Evolutionary conservation across 2,113 vertebrate species (phyloP).

Genomic region (Penelope pileata): DNA sequence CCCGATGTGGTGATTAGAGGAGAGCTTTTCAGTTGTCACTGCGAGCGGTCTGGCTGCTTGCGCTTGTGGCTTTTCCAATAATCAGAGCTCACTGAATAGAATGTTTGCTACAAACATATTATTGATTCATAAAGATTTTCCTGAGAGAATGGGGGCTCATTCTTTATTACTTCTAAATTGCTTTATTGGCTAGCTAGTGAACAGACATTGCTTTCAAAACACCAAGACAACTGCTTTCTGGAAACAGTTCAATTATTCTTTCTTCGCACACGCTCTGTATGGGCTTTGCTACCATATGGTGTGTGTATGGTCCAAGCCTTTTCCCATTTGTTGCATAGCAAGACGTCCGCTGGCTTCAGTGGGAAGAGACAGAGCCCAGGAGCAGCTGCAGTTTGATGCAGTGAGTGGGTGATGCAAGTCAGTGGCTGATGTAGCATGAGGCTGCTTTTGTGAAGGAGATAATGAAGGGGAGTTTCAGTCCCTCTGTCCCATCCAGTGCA

Average conservation of each 20-base stretch:
- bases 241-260: neutral
- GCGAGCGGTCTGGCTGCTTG: neutral
- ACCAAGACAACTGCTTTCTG: neutral
- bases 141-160: neutral
- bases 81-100: neutral
- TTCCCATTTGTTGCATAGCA: neutral
- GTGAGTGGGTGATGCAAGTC: rapidly evolving
- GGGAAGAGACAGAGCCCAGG: neutral
- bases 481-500: neutral
- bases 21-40: neutral
- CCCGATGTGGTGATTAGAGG: neutral
- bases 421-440: neutral
- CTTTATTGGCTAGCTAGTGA: neutral
- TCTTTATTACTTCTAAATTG: neutral
- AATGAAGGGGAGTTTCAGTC: rapidly evolving
- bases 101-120: neutral
- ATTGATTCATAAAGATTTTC: neutral
- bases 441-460: neutral
- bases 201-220: neutral
- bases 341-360: neutral
- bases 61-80: neutral
- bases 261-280: rapidly evolving
- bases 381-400: neutral
- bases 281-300: neutral
- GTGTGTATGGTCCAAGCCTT: neutral